Evolutionary conservation across 2,888 invertebrate genomes (phyloP).

Genomic region (Tetanocera ferruginea): DNA sequence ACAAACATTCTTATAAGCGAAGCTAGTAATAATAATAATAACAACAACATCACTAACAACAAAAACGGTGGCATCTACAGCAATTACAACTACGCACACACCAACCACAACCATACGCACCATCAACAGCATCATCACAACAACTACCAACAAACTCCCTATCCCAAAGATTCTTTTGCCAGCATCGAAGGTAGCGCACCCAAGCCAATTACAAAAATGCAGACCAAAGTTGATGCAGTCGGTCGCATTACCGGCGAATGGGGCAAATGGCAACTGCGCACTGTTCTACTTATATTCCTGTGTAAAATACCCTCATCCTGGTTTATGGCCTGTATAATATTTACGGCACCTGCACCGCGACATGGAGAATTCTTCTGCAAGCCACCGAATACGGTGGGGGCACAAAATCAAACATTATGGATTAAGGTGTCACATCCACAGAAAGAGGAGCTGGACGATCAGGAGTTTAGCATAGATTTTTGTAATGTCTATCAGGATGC

Average conservation of each 20-base stretch:
- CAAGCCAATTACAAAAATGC: constrained; percentile 59
- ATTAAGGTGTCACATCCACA: constrained; percentile 69
- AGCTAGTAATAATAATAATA: constrained; percentile 42
- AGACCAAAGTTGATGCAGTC: constrained; percentile 69
- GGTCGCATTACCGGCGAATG: constrained; percentile 69
- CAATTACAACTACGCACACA: constrained; percentile 37
- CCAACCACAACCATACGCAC: constrained; percentile 55
- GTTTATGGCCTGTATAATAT: constrained; percentile 72
- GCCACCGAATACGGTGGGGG: constrained; percentile 62
- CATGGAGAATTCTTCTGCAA: constrained; percentile 71
- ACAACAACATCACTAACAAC: constrained; percentile 41
- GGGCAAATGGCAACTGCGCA: constrained; percentile 71
- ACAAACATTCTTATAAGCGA: constrained; percentile 14
- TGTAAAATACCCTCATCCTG: constrained; percentile 71
- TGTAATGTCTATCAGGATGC: constrained; percentile 69
- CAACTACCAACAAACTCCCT: constrained; percentile 50
- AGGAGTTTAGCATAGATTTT: constrained; percentile 68
- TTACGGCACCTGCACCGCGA: constrained; percentile 70
- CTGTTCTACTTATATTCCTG: constrained; percentile 69
- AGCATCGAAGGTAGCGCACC: constrained; percentile 62
- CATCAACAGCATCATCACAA: constrained; percentile 4
- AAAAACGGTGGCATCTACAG: constrained; percentile 1
- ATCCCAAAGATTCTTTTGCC: constrained; percentile 64
- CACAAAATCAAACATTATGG: constrained; percentile 66
- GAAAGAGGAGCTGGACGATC: constrained; percentile 66